These are phyloP conservation scores for Oreortyx pictus DNA, from an alignment of 2,797 vertebrate species.

Conservation along the genomic window DNA sequence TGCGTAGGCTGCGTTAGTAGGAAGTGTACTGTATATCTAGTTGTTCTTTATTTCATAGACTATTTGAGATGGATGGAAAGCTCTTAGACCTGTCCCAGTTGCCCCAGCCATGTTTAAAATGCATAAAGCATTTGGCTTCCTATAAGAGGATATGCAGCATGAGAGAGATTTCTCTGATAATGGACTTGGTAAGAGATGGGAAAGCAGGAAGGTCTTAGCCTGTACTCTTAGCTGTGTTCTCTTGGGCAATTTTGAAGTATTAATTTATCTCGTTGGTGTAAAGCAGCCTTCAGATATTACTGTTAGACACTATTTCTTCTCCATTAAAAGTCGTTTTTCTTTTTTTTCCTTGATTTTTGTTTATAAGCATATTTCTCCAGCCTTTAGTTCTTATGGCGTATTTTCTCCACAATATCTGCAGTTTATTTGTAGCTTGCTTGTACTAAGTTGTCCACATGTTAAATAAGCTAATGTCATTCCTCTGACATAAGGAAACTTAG, in stretches of 20 bases:
- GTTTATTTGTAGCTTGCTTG: conserved; percentile 1
- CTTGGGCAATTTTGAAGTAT: conserved; percentile 45
- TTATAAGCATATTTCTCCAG: conserved; percentile 7
- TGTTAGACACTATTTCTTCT: conserved; percentile 19
- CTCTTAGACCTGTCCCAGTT: conserved; percentile 37
- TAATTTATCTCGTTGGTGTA: conserved; percentile 52
- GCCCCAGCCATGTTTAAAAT: conserved; percentile 50
- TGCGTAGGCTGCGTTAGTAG: neutral
- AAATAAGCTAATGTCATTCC: conserved; percentile 12
- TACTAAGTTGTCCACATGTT: conserved; percentile 4
- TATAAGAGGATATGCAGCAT: conserved; percentile 6
- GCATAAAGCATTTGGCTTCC: conserved; percentile 10
- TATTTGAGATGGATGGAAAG: conserved; percentile 17
- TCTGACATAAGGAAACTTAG: neutral
- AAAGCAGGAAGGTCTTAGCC: conserved; percentile 18
- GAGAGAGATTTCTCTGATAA: conserved; percentile 40
- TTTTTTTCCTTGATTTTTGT: conserved; percentile 26
- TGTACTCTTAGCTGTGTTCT: conserved; percentile 35
- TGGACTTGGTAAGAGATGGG: conserved; percentile 36
- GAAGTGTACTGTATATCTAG: neutral
- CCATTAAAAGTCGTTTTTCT: conserved; percentile 4
- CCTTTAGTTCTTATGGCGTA: conserved; percentile 1
- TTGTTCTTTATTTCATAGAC: conserved; percentile 6
- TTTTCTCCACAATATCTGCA: neutral
- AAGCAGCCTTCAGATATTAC: conserved; percentile 37